These are phyloP conservation scores for Lanius collurio DNA, from an alignment of 2,113 vertebrate genomes.

Conservation along the genomic window DNA sequence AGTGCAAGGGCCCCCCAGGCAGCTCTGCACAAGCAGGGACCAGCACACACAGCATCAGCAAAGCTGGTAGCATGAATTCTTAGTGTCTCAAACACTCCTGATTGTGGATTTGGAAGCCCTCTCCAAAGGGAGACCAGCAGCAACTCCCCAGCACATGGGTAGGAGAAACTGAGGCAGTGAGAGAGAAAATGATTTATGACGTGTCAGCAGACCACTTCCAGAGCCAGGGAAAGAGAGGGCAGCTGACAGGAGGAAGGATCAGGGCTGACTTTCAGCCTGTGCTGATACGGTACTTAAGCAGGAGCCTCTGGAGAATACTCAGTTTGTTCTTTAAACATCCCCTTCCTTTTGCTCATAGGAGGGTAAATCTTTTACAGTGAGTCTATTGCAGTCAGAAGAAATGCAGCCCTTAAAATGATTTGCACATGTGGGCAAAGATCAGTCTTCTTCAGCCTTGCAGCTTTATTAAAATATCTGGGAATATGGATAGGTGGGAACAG, in stretches of 20 bases:
- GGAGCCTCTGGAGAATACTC: not conserved
- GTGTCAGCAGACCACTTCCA: not conserved
- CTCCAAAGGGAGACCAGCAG: not conserved
- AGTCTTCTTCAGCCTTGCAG: not conserved
- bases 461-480: not conserved
- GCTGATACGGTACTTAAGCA: not conserved
- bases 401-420: not conserved
- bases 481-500: not conserved
- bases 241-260: not conserved
- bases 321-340: not conserved
- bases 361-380: not conserved
- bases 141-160: not conserved
- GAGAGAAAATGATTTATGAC: not conserved
- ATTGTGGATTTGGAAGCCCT: not conserved
- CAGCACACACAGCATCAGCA: not conserved
- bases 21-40: not conserved
- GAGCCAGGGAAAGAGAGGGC: not conserved
- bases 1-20: not conserved
- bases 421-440: not conserved
- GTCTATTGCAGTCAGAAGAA: not conserved
- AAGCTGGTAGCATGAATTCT: rapidly evolving
- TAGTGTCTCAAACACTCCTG: not conserved
- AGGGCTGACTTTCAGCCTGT: not conserved
- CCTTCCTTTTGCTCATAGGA: not conserved
- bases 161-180: slow-evolving; percentile 14